Percentiles rank a stretch among this genome's conserved stretches.
Evolutionary conservation across 2,797 vertebrate species (phyloP).

Genomic region (Acrossocheilus fasciatus): DNA sequence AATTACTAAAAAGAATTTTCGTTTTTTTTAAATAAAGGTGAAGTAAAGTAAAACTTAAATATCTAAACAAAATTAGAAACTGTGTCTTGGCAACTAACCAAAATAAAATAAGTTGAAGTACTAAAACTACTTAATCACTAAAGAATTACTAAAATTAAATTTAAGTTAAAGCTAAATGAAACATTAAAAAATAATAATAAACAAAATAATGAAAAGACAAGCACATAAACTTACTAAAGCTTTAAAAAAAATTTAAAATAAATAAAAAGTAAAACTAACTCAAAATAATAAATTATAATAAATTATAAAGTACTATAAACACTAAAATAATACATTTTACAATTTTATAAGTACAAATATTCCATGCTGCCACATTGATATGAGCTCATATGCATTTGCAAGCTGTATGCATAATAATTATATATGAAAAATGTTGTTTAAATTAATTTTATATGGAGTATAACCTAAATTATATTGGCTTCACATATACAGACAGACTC

Average conservation of each 20-base stretch:
- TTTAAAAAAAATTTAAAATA: too few relatives aligned
- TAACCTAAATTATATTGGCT: background rate
- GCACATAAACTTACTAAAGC: background rate
- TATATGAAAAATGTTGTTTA: background rate
- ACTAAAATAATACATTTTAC: background rate
- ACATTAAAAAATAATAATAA: too few relatives aligned
- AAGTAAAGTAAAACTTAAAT: background rate
- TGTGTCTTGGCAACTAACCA: background rate
- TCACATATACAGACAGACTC: conserved; percentile 6
- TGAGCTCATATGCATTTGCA: background rate
- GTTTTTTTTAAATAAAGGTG: background rate
- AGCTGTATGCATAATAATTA: background rate
- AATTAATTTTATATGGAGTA: background rate
- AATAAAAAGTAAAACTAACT: background rate
- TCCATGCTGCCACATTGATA: background rate
- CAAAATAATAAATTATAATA: background rate
- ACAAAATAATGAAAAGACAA: too few relatives aligned
- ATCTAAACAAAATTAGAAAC: background rate
- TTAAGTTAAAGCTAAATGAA: background rate
- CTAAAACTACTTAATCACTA: background rate
- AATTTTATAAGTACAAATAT: background rate
- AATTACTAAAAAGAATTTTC: background rate
- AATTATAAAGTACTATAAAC: background rate
- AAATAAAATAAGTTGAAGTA: background rate
- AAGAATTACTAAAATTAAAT: background rate